A percentile compares a stretch with the other conserved stretches of the same genome.
These are phyloP conservation scores for Urocyon cinereoargenteus DNA, from an alignment of 2,797 vertebrate genomes.

Conservation along the genomic window DNA sequence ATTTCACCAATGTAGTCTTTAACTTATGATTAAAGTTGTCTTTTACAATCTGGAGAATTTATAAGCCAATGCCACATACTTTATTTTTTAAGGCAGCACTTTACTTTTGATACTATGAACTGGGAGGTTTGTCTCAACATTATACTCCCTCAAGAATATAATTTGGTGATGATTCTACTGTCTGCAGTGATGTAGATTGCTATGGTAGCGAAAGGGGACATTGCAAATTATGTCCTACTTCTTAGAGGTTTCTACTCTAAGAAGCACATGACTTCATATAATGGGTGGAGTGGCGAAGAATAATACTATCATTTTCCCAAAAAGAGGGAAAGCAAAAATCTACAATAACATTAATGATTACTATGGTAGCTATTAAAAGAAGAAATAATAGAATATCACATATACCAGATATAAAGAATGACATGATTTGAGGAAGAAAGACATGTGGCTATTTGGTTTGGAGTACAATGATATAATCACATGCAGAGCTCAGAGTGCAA, in stretches of 20 bases:
- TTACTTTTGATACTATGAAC: background rate
- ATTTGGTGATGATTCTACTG: background rate
- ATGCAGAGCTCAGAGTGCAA: background rate
- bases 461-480: background rate
- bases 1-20: background rate
- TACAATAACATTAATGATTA: constrained; percentile 51
- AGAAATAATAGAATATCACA: background rate
- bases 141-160: background rate
- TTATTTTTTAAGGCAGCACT: background rate
- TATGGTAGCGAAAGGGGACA: background rate
- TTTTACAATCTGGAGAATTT: background rate
- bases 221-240: background rate
- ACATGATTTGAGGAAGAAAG: constrained; percentile 30
- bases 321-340: background rate
- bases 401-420: background rate
- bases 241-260: background rate
- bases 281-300: background rate
- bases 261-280: background rate
- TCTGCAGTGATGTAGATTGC: background rate
- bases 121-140: background rate
- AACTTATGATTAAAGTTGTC: background rate
- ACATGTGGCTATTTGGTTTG: constrained; percentile 6
- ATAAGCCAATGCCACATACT: background rate
- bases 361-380: constrained; percentile 48
- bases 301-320: background rate